Evolutionary conservation across 1,140 invertebrate species (phyloP), one percentile per base, ranked within the genome.

Genomic region (Neomicropteryx cornuta): DNA sequence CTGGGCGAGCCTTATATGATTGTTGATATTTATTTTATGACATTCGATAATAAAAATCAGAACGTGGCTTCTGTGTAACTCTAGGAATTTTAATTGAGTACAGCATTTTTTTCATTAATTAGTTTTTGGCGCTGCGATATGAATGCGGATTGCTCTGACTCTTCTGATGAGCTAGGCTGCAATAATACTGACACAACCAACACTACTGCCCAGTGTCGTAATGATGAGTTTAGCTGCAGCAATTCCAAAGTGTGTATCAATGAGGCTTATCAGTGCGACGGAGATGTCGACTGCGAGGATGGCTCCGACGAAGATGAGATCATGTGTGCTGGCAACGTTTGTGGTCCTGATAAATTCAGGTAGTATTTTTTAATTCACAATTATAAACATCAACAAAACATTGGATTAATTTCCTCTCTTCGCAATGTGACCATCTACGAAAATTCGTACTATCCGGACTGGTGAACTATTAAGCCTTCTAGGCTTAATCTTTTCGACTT

Each of bases 241-340:
- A 31, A 19, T 16, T 50, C 53, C 38, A 49, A 47, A 5, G 58
- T 67, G 13, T 83, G 80, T 56, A 70, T 76, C 21, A 66, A 72
- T 17, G 45, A 51, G 5, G 58, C 68, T n/a, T 80, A 73, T 74
- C 58, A 68, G 8, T 85, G 81, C 66, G 80, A 84, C 60, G 75
- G 72, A 17, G 58, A 66, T 28, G 48, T 60, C 24, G 79, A 82
- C 56, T 83, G 79, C 51, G 48, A 55, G 8, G 75, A 75, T 55
- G 68, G 63, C 5, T 66, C 59, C 4, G 80, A 82, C 52, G 79
- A 82, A 55, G 45, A 47, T 3, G 44, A 58, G 13, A 46, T 42
- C 3, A 37, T 47, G 35, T 71, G 69, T 47, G 51, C 47, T 10
- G 43, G 38, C 18, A 27, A 39, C 10, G 52, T 54, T 11, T 68